Evolutionary conservation across 2,113 vertebrate species (phyloP), one percentile per base, ranked within the genome.

Genomic region (Engraulis encrasicolus): DNA sequence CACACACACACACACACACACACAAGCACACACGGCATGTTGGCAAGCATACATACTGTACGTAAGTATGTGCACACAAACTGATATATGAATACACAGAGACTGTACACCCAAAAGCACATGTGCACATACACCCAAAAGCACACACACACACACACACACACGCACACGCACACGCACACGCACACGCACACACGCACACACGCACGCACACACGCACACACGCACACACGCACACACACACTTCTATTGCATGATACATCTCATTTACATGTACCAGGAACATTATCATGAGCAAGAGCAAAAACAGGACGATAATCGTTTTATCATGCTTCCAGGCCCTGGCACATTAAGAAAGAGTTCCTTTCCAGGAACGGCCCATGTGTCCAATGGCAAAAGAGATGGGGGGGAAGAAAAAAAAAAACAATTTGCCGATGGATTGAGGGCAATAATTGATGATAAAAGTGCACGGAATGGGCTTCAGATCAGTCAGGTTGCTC

Each of bases 71-170:
- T 5, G 9, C 9, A 45, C 40, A 45, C 40, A 45, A 5, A 9
- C 40, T n/a, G n/a, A 45, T 9, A 45, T 45, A 45, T 45, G 40
- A 3, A 45, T 9, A 45, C 40, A 45, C 40, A 45, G 40, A 45
- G 4, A 45, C 9, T 45, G 40, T 45, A 45, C 40, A 45, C 40
- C 3, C 40, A 45, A 45, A 45, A 17, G 27, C 31, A 15, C 27
- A 34, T 15, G 4, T 27, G 14, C 31, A 34, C 61, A 71, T 27
- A 71, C 61, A 71, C 1, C 58, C 81, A 84, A 36, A 87, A 61
- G 52, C 80, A 77, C 78, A 31, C 17, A 54, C 66, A 81, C 50
- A 78, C 36, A 48, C 71, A 81, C 77, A 84, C 36, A 78, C 38
- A 79, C 83, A 78, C 38, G 66, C 50, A 79, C 31, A 36, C n/a